Base-by-base conservation (phyloP, 2,113 vertebrate genomes). In the Trematocara unimaculatum region DNA sequence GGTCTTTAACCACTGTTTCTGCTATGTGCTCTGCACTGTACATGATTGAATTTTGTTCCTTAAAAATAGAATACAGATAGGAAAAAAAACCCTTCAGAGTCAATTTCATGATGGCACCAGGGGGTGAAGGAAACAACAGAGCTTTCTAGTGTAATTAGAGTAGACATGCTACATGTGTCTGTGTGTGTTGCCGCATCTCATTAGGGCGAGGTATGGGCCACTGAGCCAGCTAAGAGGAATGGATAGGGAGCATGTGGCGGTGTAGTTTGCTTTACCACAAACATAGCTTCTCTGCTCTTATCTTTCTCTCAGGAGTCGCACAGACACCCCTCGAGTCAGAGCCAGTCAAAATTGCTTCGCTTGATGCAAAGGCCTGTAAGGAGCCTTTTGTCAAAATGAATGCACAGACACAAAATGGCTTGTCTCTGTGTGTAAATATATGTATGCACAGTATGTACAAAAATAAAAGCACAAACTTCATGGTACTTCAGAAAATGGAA, bases 161-260 rank as follows among this genome's bases (percentile, higher is more conserved):
- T 10, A 35, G 95, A 96, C 95, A 26, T 88, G 86, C 82, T 95
- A 96, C 94, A 95, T 95, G 95, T 96, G 95, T 95, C 93, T 91
- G 92, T 84, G 90, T 90, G 88, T 92, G 88, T 94, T 93, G 91
- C 93, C 87, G 87, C 91, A 90, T 94, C 90, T 93, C 92, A 96
- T 96, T 94, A 95, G 86, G 54, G 40, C 23, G n/a, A 86, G 85
- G 85, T 86, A 81, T 88, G 91, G 87, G 80, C 92, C 85, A 91
- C 83, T 93, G 92, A 95, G 81, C 86, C 87, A 53, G 82, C 88
- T 91, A 89, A 92, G 84, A 82, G 85, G 84, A 90, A 83, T 5
- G 40, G 92, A 92, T 87, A 87, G 88, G 62, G 82, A 92, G 79
- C 90, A 92, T 91, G 94, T 89, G 92, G 56, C 35, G 60, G 84